Evolutionary conservation across 2,113 vertebrate genomes (phyloP).

Genomic region (Astatoreochromis straeleni): DNA sequence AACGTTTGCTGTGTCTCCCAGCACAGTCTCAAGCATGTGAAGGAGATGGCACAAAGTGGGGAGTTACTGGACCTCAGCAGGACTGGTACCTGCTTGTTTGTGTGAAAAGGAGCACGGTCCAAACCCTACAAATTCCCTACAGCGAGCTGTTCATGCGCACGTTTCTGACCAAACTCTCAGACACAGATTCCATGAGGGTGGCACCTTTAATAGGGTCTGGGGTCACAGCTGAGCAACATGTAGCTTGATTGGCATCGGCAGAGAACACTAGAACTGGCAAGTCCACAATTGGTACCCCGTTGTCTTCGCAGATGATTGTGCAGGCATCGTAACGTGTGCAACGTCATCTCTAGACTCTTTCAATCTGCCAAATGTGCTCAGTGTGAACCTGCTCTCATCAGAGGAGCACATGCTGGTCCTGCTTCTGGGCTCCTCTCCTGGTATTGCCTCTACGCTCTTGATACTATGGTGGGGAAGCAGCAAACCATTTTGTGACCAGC

Average conservation of each 20-base stretch:
- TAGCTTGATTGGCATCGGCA: not conserved
- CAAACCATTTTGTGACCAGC: not conserved
- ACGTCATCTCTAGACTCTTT: not conserved
- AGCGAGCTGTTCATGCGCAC: not conserved
- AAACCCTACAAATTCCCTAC: not conserved
- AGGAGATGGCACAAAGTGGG: not conserved
- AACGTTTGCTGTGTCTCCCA: not conserved
- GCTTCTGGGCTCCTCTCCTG: not conserved
- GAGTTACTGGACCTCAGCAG: not conserved
- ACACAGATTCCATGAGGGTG: not conserved
- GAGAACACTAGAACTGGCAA: not conserved
- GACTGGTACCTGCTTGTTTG: not conserved
- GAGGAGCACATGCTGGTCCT: not conserved
- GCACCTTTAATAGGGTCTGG: not conserved
- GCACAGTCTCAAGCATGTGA: not conserved
- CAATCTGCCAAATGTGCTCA: not conserved
- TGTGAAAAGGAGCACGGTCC: rapidly evolving
- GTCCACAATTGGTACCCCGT: not conserved
- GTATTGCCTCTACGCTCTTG: not conserved
- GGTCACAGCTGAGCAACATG: not conserved
- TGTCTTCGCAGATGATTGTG: not conserved
- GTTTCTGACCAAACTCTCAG: not conserved
- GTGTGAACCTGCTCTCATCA: not conserved
- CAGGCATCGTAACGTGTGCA: not conserved
- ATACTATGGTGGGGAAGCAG: not conserved